Evolutionary conservation across 2,888 invertebrate genomes (phyloP), one percentile per base, ranked within the genome.

Genomic region (Dusona sp.): DNA sequence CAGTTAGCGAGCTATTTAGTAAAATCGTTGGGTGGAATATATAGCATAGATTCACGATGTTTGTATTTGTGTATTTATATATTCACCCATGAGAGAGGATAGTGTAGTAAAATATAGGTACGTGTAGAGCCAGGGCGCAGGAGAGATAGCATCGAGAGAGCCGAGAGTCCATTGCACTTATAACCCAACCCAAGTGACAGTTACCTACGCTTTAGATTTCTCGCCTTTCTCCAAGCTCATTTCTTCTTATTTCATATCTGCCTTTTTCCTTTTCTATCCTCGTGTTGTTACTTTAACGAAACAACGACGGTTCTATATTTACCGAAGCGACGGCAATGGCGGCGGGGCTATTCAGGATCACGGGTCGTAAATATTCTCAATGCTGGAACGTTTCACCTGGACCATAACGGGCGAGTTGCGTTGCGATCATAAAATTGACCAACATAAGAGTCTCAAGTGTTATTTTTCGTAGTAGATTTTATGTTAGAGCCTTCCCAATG

Each of bases 181-280:
- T 82, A 87, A 85, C 87, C 88, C 83, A 84, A 87, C 83, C 87
- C 80, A 82, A 85, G 87, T 87, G 88, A 88, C 87, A 88, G 84
- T 88, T 88, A 83, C 87, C 86, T 87, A 88, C 88, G 87, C 87
- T 68, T 89, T 84, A 88, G 85, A 89, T 89, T 88, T 89, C 89
- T 89, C 89, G 88, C 89, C 89, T 89, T 89, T 89, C 89, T 89
- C 89, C 88, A 84, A 54, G 77, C 70, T 38, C 70, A 79, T 79
- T 86, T 83, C 64, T 45, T 77, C 22, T 77, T 77, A 64, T 48
- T 75, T 75, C 64, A 64, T 75, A 45, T 61, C 8, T 54, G 16
- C 16, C 57, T 67, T 67, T 9, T 45, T 25, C 61, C 36, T 67
- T 78, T 77, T 65, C 45, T 45, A 29, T 42, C 29, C 6, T 16